Evolutionary conservation across 2,113 vertebrate genomes (phyloP), one percentile per base, ranked within the genome.

Genomic region (Rutilus rutilus): DNA sequence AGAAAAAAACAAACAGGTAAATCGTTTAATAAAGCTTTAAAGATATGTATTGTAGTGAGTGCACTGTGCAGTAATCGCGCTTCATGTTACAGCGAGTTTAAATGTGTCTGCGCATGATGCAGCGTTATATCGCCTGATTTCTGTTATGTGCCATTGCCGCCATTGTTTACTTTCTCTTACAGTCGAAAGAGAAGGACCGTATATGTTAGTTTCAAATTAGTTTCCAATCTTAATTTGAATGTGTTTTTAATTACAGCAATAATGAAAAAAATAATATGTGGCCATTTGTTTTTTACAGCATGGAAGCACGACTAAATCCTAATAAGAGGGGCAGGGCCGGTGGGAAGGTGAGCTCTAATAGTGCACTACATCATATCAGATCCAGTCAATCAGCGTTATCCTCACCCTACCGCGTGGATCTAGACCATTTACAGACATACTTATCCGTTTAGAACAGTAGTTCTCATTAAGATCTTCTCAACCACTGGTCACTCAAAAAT

Each of bases 331-430:
- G 50, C n/a, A 92, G 77, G 67, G 84, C 47, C 23, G 57, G 84
- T 1, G 87, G 82, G 0, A 93, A 89, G 89, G 94, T 94, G 84
- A 86, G 89, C 27, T 57, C 23, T 50, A 30, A 39, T 21, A 10
- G 42, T 23, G 1, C 25, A 45, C 11, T 5, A 59, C 30, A 36
- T 39, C 52, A 36, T 7, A 59, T 6, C 11, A 59, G 52, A 39
- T 10, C 30, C 11, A 10, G 14, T 45, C 7, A 12, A 45, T 25
- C 54, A 42, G 17, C 17, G 19, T 45, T 73, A 45, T 45, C 27
- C 47, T 3, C 5, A 27, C 25, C 3, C 17, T 12, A 9, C 27
- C 47, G 17, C 14, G 39, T 30, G n/a, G 42, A 54, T 50, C 6
- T 74, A 45, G 71, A 47, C 12, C n/a, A 74, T 74, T 47, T 47